Conservation (phyloP, 2,797 vertebrate genomes). For the Melanotaenia maccullochi region DNA sequence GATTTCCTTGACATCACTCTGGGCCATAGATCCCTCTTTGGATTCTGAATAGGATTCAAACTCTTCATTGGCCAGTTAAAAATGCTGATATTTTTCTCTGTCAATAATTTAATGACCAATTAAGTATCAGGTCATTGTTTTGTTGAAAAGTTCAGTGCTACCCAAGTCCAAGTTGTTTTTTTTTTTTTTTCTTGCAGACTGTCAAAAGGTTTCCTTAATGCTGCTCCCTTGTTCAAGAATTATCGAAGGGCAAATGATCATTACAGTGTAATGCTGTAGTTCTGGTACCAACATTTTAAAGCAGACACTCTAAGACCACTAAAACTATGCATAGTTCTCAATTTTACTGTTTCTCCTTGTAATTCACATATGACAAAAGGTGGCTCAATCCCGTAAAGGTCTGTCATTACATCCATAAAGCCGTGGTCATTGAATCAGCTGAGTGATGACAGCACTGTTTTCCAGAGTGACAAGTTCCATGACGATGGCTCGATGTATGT, state of each 20-base stretch:
- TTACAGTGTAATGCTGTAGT: background rate
- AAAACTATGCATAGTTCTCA: background rate
- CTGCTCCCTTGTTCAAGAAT: background rate
- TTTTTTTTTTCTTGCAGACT: background rate
- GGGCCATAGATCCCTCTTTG: background rate
- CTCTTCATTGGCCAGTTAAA: background rate
- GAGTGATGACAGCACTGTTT: background rate
- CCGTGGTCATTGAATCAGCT: background rate
- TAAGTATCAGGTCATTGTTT: background rate
- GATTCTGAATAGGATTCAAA: background rate
- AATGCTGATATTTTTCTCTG: background rate
- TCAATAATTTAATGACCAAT: background rate
- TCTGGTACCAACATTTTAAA: conserved; percentile 9
- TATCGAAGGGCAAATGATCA: background rate
- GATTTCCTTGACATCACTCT: background rate
- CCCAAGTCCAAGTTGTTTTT: background rate
- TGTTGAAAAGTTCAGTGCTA: background rate
- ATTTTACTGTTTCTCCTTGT: background rate
- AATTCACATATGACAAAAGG: background rate
- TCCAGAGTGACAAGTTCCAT: no score
- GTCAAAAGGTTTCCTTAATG: background rate
- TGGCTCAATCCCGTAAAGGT: background rate
- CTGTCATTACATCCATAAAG: background rate
- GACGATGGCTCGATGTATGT: background rate
- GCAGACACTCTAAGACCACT: background rate